Percentiles rank a stretch among this genome's conserved stretches.
Evolutionary conservation across 1,140 invertebrate species (phyloP).

Genomic region (Drosophila dunni): DNA sequence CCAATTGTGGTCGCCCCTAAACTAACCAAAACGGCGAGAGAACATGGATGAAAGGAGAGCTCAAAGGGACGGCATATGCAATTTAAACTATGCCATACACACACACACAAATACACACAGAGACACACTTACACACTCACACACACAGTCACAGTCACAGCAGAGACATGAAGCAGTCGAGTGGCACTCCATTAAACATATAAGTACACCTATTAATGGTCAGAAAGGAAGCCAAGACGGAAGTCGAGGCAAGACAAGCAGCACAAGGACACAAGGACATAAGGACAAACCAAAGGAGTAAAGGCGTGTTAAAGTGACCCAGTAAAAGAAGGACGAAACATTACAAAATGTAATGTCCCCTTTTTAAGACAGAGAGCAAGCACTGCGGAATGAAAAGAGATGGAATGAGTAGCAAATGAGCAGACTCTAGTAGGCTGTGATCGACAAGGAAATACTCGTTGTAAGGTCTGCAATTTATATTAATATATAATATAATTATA

Average conservation of each 20-base stretch:
- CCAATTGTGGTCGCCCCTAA: conserved; percentile 33
- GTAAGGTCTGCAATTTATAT: background rate
- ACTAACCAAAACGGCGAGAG: conserved; percentile 29
- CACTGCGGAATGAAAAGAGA: background rate
- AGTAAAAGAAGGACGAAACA: conserved; percentile 17
- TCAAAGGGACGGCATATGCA: conserved; percentile 43
- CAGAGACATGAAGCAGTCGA: conserved; percentile 54
- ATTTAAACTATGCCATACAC: conserved; percentile 67
- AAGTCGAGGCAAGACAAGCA: conserved; percentile 47
- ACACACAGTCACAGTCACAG: background rate
- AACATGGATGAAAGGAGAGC: too few relatives aligned
- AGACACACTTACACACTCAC: background rate
- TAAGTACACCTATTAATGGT: conserved; percentile 83
- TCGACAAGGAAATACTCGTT: background rate
- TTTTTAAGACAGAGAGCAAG: conserved; percentile 24
- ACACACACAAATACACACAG: conserved; percentile 21
- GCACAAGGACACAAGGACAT: background rate
- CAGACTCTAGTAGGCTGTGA: background rate
- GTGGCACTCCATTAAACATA: conserved; percentile 82
- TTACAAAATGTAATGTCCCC: conserved; percentile 74
- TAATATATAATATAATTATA: background rate
- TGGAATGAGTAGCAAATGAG: background rate
- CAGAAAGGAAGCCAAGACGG: conserved; percentile 70
- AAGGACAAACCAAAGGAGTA: background rate
- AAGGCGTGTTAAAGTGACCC: background rate